Base-by-base conservation (phyloP, 2,888 invertebrate species). In the Thelaira solivaga region DNA sequence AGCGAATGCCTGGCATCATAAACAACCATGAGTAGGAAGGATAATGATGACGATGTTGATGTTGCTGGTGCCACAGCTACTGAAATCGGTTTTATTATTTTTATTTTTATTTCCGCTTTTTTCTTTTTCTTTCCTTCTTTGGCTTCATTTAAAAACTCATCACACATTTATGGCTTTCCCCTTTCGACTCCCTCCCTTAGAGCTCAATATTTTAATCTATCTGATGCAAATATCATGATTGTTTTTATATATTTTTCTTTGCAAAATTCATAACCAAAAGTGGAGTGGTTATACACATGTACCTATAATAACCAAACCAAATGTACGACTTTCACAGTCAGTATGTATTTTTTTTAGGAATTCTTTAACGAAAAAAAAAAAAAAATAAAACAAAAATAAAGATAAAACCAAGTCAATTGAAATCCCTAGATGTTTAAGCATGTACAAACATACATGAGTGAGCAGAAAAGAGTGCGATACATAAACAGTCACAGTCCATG, bases 231-330 rank as follows among this genome's bases (percentile, higher is more conserved):
- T 49, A 22, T 41, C 36, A 55, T 11, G 10, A 57, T 11, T 16
- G 34, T n/a, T 36, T 29, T 13, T 41, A 6, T 8, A 31, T 34
- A 24, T 20, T 53, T 45, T 18, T 24, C 11, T n/a, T n/a, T 0
- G 26, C 24, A 47, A 51, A 59, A 71, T 62, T 72, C 72, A 72
- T 67, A 76, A 67, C 67, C 53, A 53, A 57, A 69, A 41, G 61
- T 45, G 34, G 29, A 65, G 57, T 65, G 53, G 41, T 61, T 69
- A 29, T 51, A 39, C 39, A 29, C 47, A 49, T 39, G 22, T n/a
- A n/a, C n/a, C n/a, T n/a, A n/a, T n/a, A 49, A 31, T 20, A 34
- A 24, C 20, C 31, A 67, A 43, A 13, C 43, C 18, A 36, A 67
- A 36, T 29, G n/a, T 10, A 55, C 57, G 24, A 39, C 29, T 57